Conservation (phyloP, 2,888 invertebrate species). For the Lamellibrachia satsuma region DNA sequence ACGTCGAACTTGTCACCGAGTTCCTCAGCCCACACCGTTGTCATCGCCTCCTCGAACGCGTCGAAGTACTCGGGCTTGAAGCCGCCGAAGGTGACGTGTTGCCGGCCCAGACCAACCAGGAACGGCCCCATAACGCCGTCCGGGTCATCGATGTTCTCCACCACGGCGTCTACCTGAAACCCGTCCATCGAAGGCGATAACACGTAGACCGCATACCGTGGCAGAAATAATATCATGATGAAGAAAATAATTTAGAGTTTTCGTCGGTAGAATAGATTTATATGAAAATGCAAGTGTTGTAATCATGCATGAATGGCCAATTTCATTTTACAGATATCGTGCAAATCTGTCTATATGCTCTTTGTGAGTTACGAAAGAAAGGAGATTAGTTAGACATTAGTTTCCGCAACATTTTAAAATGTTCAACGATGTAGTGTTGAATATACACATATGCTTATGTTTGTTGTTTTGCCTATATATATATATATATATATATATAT, state of each 20-base stretch:
- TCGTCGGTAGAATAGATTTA: too few species aligned
- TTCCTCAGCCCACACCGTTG: conserved; percentile 46
- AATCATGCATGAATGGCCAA: neutral
- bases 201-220: neutral
- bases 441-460: too few species aligned
- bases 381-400: too few species aligned
- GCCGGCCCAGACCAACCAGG: conserved; percentile 48
- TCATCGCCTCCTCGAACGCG: conserved; percentile 49
- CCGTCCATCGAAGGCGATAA: neutral
- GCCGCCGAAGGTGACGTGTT: conserved; percentile 50
- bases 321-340: neutral
- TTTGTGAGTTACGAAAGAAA: neutral
- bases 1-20: conserved; percentile 44
- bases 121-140: conserved; percentile 46
- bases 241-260: too few species aligned
- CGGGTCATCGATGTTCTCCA: conserved; percentile 51
- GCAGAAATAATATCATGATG: neutral
- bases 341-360: neutral
- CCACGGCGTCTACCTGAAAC: conserved; percentile 46
- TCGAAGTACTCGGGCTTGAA: conserved; percentile 53
- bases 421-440: neutral
- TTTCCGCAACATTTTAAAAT: neutral
- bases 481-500: neutral
- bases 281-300: too few species aligned
- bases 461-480: too few species aligned